Evolutionary conservation across 2,113 vertebrate species (phyloP).

Genomic region (Saccopteryx bilineata): DNA sequence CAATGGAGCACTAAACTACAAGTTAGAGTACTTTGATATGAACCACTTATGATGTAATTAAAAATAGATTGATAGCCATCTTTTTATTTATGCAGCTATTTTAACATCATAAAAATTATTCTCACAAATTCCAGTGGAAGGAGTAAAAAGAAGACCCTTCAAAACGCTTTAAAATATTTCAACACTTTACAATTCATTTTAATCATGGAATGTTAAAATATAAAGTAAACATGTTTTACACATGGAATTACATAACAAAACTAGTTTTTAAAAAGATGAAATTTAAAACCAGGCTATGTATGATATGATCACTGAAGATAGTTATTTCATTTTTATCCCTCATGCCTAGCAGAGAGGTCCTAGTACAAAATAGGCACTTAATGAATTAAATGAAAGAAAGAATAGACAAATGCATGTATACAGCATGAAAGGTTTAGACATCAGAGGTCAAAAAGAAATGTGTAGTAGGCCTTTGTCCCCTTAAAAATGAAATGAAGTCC

Average conservation of each 20-base stretch:
- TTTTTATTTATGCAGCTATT: slow-evolving; percentile 52
- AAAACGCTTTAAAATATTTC: slow-evolving; percentile 53
- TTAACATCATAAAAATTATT: slow-evolving; percentile 48
- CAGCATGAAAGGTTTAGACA: background rate
- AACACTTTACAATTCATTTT: background rate
- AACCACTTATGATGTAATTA: slow-evolving; percentile 5
- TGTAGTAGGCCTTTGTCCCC: background rate
- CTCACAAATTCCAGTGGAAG: slow-evolving; percentile 40
- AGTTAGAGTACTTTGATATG: background rate
- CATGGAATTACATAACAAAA: background rate
- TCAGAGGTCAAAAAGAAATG: background rate
- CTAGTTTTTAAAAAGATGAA: background rate
- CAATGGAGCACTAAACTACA: background rate
- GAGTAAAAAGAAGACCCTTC: slow-evolving; percentile 9
- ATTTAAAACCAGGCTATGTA: background rate
- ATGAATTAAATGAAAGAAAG: background rate
- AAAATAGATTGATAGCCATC: background rate
- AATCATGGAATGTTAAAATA: background rate
- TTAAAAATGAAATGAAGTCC: background rate
- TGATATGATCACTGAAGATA: slow-evolving; percentile 2
- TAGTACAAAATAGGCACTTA: background rate
- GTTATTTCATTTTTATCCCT: slow-evolving; percentile 35
- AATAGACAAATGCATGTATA: background rate
- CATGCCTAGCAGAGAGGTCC: background rate
- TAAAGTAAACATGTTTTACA: background rate